Evolutionary conservation across 2,797 vertebrate species (phyloP).

Genomic region (Corythornis leucogaster): DNA sequence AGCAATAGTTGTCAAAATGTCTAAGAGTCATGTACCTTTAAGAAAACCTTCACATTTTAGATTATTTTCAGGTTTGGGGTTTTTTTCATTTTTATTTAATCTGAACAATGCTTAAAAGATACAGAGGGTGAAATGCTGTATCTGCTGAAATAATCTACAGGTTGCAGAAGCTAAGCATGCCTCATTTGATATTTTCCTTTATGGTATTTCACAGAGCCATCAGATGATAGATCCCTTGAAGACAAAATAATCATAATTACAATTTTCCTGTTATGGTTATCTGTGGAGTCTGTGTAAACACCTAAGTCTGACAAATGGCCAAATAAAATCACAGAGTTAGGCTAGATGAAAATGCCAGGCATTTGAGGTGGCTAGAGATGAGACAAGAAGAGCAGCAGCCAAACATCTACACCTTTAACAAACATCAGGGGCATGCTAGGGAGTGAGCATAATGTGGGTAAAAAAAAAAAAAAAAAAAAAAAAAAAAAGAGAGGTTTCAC

Average conservation of each 20-base stretch:
- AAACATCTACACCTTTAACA: neutral
- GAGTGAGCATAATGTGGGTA: no score
- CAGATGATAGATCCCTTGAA: no score
- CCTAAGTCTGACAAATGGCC: neutral
- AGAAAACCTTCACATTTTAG: neutral
- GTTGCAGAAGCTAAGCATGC: neutral
- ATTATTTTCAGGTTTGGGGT: neutral
- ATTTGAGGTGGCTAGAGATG: neutral
- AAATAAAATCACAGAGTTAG: neutral
- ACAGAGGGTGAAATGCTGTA: neutral
- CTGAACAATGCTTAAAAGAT: neutral
- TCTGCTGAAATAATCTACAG: neutral
- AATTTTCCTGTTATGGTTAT: neutral
- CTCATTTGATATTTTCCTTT: neutral
- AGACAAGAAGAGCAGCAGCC: neutral
- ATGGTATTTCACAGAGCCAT: no score
- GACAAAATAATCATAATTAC: neutral
- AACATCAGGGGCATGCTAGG: fast-evolving
- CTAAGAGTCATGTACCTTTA: neutral
- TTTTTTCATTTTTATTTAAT: neutral
- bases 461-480: conserved; percentile 5
- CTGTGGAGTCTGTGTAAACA: neutral
- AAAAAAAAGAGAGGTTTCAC: neutral
- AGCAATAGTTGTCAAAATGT: neutral
- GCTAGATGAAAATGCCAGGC: neutral